Conservation (phyloP, 2,888 invertebrate species). For the Teleogryllus oceanicus region DNA sequence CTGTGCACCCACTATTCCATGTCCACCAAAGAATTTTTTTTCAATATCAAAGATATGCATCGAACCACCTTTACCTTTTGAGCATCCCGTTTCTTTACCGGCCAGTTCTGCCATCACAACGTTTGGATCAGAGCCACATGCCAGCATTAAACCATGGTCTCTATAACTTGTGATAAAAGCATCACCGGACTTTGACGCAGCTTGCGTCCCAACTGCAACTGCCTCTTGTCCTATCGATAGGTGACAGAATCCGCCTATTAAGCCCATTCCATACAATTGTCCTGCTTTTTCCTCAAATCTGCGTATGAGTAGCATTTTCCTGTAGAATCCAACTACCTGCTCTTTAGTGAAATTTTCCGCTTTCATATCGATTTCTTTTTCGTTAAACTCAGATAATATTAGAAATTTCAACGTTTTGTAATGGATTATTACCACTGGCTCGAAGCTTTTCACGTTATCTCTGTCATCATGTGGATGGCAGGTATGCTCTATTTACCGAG, state of each 20-base stretch:
- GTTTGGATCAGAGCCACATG: constrained; percentile 63
- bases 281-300: constrained; percentile 23
- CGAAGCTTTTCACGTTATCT: too few species aligned
- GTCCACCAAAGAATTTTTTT: constrained; percentile 54
- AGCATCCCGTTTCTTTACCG: constrained; percentile 55
- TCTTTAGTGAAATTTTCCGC: neutral
- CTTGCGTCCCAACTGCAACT: constrained; percentile 57
- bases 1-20: constrained; percentile 60
- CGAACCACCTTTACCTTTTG: constrained; percentile 60
- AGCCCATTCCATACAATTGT: constrained; percentile 22
- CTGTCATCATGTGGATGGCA: too few species aligned
- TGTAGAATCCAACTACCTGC: neutral
- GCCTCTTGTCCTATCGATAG: constrained; percentile 50
- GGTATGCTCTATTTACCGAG: too few species aligned
- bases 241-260: constrained; percentile 25
- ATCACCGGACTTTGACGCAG: constrained; percentile 72
- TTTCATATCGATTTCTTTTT: neutral
- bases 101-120: constrained; percentile 57
- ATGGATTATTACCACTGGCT: too few species aligned
- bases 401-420: neutral
- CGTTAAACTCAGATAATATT: neutral
- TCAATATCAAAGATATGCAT: constrained; percentile 60
- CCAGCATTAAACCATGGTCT: constrained; percentile 94
- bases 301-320: constrained; percentile 23
- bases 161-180: constrained; percentile 94